These are phyloP conservation scores for Ceratina japonica DNA, from an alignment of 1,140 invertebrate genomes.

Conservation along the genomic window DNA sequence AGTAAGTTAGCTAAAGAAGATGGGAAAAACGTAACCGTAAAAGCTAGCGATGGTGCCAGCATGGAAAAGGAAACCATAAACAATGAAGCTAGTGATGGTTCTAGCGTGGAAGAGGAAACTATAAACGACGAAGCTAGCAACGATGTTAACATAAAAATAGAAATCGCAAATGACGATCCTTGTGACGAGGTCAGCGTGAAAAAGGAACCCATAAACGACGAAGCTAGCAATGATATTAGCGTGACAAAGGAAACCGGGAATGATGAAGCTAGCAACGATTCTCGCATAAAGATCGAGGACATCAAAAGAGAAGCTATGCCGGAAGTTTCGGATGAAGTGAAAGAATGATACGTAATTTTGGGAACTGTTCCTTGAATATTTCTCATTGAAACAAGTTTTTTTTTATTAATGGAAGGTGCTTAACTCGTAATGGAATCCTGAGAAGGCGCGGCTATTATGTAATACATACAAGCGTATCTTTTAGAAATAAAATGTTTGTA, in stretches of 20 bases:
- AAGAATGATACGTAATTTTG: constrained; percentile 16
- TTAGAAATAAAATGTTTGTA: constrained; percentile 48
- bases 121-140: too few relatives aligned
- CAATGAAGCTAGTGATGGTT: neutral
- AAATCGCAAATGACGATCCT: too few relatives aligned
- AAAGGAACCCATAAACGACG: neutral
- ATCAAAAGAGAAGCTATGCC: neutral
- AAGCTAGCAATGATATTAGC: neutral
- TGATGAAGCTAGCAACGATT: neutral
- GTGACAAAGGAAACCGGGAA: neutral
- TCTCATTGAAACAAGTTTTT: constrained; percentile 14
- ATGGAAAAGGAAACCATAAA: neutral
- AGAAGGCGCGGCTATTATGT: neutral
- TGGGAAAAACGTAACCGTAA: neutral
- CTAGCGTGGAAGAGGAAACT: too few relatives aligned
- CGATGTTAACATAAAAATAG: too few relatives aligned
- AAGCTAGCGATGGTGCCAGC: neutral
- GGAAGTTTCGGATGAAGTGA: constrained; percentile 34
- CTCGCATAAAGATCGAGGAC: neutral
- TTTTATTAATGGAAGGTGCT: constrained; percentile 17
- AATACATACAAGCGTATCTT: constrained; percentile 15
- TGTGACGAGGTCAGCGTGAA: neutral
- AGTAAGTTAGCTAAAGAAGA: too few relatives aligned
- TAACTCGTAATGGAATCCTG: neutral
- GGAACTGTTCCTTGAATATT: constrained; percentile 30